Percentiles rank a stretch among this genome's conserved stretches.
phyloP scores from a whole-genome alignment of 2,888 invertebrate species.

The Nezara viridula region DNA sequence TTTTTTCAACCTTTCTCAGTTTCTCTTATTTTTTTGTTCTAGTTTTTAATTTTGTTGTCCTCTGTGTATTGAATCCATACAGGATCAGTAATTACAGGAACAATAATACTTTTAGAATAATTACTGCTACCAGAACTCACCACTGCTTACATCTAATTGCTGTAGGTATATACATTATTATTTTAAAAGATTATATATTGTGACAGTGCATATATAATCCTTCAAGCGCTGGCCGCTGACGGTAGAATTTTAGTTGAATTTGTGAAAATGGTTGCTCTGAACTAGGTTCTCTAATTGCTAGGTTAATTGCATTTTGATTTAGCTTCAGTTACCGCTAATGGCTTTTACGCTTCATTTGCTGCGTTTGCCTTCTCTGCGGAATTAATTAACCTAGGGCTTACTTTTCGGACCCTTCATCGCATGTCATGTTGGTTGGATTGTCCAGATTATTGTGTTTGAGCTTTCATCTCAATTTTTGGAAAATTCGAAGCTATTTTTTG shows the following conservation, averaged over 20 bases:
- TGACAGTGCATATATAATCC: too few relatives aligned
- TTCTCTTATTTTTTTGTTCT: too few relatives aligned
- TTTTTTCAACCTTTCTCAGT: too few relatives aligned
- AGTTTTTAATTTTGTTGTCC: too few relatives aligned
- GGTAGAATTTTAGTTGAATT: neutral
- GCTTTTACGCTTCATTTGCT: neutral
- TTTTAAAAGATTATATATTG: too few relatives aligned
- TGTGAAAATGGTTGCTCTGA: neutral
- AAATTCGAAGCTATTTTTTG: neutral
- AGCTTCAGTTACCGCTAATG: constrained; percentile 10
- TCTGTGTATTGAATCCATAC: too few relatives aligned
- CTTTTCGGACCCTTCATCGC: neutral
- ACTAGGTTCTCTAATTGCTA: neutral
- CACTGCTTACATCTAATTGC: too few relatives aligned
- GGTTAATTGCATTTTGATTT: constrained; percentile 19
- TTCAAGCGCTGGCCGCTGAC: neutral
- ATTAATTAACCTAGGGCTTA: neutral
- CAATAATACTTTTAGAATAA: too few relatives aligned
- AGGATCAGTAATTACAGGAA: too few relatives aligned
- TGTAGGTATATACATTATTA: too few relatives aligned
- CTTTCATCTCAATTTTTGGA: neutral
- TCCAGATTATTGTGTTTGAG: neutral
- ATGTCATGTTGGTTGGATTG: neutral
- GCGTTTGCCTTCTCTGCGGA: neutral
- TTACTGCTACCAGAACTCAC: too few relatives aligned